Percentiles rank a stretch among this genome's conserved stretches.
Conservation (phyloP, 2,113 vertebrate species). For the Varanus komodoensis region DNA sequence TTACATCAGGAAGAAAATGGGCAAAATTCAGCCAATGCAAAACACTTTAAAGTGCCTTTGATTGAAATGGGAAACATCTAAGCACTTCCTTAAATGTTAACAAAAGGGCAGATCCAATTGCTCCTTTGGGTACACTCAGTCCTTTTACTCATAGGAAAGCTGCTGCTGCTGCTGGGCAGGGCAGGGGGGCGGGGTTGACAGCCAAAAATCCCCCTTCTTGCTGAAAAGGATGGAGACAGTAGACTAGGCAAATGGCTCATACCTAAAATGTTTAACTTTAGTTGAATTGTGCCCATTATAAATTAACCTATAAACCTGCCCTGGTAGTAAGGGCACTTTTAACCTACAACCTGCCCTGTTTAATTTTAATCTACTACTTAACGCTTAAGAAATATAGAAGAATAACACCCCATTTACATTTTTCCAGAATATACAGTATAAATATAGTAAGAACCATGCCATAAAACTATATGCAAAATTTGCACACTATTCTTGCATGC, state of each 20-base stretch:
- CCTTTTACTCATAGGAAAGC: not conserved
- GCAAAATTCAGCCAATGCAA: not conserved
- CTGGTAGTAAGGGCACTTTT: constrained; percentile 58
- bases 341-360: constrained; percentile 57
- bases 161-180: not conserved
- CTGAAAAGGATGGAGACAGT: not conserved
- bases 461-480: constrained; percentile 82
- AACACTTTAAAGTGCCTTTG: not conserved
- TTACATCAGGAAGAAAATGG: constrained; percentile 69
- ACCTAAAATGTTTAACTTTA: constrained; percentile 6
- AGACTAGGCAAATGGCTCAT: not conserved
- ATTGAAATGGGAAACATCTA: not conserved
- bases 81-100: not conserved
- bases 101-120: not conserved
- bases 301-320: constrained; percentile 50
- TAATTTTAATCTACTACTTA: constrained; percentile 58
- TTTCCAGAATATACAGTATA: constrained; percentile 82
- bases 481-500: constrained; percentile 92
- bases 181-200: not conserved
- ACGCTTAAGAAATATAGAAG: constrained; percentile 63
- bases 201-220: not conserved
- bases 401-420: constrained; percentile 66
- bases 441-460: constrained; percentile 92
- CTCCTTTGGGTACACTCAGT: not conserved
- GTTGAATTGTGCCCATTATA: constrained; percentile 9